Evolutionary conservation across 2,888 invertebrate species (phyloP), one percentile per base, ranked within the genome.

Genomic region (Alitta virens): DNA sequence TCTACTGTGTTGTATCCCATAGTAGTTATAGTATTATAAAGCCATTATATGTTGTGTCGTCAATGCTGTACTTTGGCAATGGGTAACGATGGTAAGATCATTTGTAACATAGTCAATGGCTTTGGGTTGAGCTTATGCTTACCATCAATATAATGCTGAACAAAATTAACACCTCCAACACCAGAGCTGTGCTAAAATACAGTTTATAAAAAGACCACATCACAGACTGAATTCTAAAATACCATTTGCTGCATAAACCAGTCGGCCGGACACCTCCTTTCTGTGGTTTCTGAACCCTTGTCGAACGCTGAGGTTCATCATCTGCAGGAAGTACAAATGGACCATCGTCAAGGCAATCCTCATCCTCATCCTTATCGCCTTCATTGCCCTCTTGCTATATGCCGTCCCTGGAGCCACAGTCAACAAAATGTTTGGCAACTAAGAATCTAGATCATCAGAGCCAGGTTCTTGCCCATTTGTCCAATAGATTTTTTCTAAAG

Each of bases 321-420:
- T 71, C 24, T 71, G 68, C 64, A 65, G 60, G 58, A 68, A 66
- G 57, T 71, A 63, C 60, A 71, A 71, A 40, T 71, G 71, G 71
- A 25, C 57, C 12, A 38, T 71, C 24, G 23, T 70, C 46, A 71
- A 70, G 33, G 18, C 66, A n/a, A 38, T 71, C 27, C 27, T 70
- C 38, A 14, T 71, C 27, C 9, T 53, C 27, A 25, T 70, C 18
- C n/a, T 70, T 7, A 40, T 65, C n/a, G 42, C 56, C 33, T 71
- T 71, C 66, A 14, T 71, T 1, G 64, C 43, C n/a, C 62, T 71
- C 1, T 59, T 67, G 40, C 46, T 71, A 40, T 71, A 71, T 58
- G 53, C 40, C n/a, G 54, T 66, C 21, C 71, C 71, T 1, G 67
- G 66, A 16, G 68, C 64, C 5, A 56, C 53, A 9, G 62, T 67